Conservation (phyloP, 2,113 vertebrate genomes). For the Microcebus tavaratra region DNA sequence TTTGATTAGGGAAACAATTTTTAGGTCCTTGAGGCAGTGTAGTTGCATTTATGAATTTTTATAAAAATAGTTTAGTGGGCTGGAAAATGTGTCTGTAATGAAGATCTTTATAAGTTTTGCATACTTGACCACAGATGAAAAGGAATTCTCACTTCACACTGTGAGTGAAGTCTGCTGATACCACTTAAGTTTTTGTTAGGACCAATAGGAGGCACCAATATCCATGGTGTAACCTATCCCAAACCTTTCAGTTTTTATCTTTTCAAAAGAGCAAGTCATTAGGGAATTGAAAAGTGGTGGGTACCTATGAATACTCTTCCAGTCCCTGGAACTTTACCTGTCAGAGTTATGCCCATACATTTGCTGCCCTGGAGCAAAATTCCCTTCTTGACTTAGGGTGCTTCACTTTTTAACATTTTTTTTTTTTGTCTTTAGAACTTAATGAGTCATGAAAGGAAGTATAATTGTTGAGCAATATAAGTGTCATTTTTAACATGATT, state of each 20-base stretch:
- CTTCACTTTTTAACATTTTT: not conserved
- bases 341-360: not conserved
- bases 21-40: not conserved
- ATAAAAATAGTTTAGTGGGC: not conserved
- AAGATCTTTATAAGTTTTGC: conserved; percentile 3
- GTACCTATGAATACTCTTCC: not conserved
- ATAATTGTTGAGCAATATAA: conserved; percentile 8
- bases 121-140: not conserved
- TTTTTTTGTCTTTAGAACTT: not conserved
- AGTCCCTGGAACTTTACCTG: not conserved
- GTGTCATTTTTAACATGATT: conserved; percentile 29
- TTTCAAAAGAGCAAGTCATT: not conserved
- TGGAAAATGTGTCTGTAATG: conserved; percentile 1
- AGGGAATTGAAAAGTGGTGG: not conserved
- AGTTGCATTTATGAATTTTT: conserved; percentile 34
- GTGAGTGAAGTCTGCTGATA: not conserved
- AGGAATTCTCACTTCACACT: not conserved
- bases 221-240: not conserved
- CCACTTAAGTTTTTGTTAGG: not conserved
- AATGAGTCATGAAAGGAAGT: not conserved
- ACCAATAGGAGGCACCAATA: conserved; percentile 2
- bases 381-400: not conserved
- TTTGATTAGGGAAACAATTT: not conserved
- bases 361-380: conserved; percentile 3
- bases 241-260: conserved; percentile 6